Evolutionary conservation across 2,888 invertebrate genomes (phyloP), one percentile per base, ranked within the genome.

Genomic region (Dynastes maya): DNA sequence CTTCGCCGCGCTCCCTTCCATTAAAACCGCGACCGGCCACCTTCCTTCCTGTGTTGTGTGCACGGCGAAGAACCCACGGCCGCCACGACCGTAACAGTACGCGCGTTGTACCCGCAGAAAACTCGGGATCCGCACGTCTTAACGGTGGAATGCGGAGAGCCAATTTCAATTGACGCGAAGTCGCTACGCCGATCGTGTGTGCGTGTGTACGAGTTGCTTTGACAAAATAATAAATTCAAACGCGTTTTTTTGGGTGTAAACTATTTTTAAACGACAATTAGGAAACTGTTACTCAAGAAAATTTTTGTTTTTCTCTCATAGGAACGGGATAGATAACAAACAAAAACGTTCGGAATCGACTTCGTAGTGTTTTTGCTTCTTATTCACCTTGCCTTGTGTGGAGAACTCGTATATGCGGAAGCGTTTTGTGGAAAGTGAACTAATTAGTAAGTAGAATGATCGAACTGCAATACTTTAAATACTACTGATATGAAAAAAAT

Each of bases 41-140:
- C 84, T 85, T 85, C 85, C 85, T 86, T 85, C 85, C 85, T 84
- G 82, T 81, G 82, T 80, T 83, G 82, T 58, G 16, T 58, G 55
- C 55, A 6, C 55, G 55, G 68, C 53, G 27, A 29, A 74, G 81
- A 45, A 11, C 84, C 85, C 85, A 85, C 83, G 86, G 85, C 84
- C 86, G 49, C 45, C 1, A 45, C 45, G 83, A 80, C 82, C 78
- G 53, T 53, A 65, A 53, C 67, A 53, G 45, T 68, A 32, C 53
- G 65, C 51, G 22, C n/a, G 72, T 72, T 72, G 72, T 11, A 58
- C 55, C 55, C 49, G 45, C 45, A 11, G 49, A 67, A 45, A 45
- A 49, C 22, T 27, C 55, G 55, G 55, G 22, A 22, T 58, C 22
- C 55, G 22, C 49, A 67, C 67, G 27, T 67, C 67, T 67, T 67